Percentiles rank a stretch among this genome's conserved stretches.
Conservation (phyloP, 2,888 invertebrate species). For the Cheilosia soror region DNA sequence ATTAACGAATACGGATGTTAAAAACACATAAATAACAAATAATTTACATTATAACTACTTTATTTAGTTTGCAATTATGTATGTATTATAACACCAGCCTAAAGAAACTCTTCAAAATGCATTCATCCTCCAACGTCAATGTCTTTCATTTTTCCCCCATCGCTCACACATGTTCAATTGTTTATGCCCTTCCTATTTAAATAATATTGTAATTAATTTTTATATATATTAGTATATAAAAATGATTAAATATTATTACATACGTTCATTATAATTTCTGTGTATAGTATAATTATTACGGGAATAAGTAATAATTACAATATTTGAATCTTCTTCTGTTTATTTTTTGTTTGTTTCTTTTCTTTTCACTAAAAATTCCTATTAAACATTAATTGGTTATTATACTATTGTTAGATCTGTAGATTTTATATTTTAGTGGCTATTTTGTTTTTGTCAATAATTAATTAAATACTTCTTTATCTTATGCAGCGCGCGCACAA, state of each 20-base stretch:
- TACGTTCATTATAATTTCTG: conserved; percentile 45
- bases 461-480: conserved; percentile 50
- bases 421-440: conserved; percentile 66
- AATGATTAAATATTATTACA: conserved; percentile 71
- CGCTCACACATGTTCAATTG: conserved; percentile 5
- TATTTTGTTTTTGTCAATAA: conserved; percentile 39
- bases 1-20: too few species aligned
- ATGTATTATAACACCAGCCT: background rate
- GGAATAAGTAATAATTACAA: conserved; percentile 65
- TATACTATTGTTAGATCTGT: conserved; percentile 69
- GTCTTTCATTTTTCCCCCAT: conserved; percentile 16
- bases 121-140: conserved; percentile 6
- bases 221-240: conserved; percentile 69
- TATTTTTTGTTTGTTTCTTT: conserved; percentile 14
- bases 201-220: conserved; percentile 68
- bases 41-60: background rate
- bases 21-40: too few species aligned
- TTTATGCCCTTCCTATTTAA: conserved; percentile 18
- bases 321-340: conserved; percentile 27
- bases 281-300: conserved; percentile 72
- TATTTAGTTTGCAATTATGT: background rate
- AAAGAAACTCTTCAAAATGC: conserved; percentile 5
- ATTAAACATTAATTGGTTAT: conserved; percentile 71
- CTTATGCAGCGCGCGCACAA: conserved; percentile 55
- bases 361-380: conserved; percentile 69